Evolutionary conservation across 2,888 invertebrate genomes (phyloP), one percentile per base, ranked within the genome.

Genomic region (Phoronis australis): DNA sequence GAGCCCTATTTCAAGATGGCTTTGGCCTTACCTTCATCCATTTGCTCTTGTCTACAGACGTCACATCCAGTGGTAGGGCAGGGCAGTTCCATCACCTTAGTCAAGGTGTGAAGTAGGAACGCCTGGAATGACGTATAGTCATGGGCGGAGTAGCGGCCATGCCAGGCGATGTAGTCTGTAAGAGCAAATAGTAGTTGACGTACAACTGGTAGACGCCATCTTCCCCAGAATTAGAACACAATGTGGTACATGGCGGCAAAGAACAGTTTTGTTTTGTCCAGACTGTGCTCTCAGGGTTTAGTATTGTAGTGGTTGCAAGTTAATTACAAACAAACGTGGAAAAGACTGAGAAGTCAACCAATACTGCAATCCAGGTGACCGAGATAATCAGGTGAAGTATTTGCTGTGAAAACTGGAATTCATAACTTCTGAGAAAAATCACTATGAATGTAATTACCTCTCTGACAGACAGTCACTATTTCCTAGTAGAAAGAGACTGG

Each of bases 141-240:
- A 52, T 59, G 66, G 3, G 73, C 68, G 56, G 70, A 67, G 61
- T 73, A 75, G 4, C 75, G 61, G 1, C 76, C 76, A 59, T 72
- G 73, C 75, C 74, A 76, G 15, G 66, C 68, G 25, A 76, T 67
- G 57, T 73, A 69, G 39, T 73, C 75, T 75, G 63, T 1, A 49
- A 57, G 31, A 12, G 25, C 31, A 48, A 12, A 51, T 1, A 21
- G 5, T 9, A 15, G 4, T 20, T 20, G 25, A 9, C 15, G 9
- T 5, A 6, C 21, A 22, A n/a, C 9, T 27, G 6, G 12, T 6
- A 12, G 25, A 15, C n/a, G 24, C 24, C 9, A 12, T 12, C 9
- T 15, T 9, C 18, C 25, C 6, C 20, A 42, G 20, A 15, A 12
- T 15, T 26, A 42, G 9, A 9, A 6, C 15, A 42, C 23, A 15